Evolutionary conservation across 2,113 vertebrate genomes (phyloP).

Genomic region (Prionailurus viverrinus): DNA sequence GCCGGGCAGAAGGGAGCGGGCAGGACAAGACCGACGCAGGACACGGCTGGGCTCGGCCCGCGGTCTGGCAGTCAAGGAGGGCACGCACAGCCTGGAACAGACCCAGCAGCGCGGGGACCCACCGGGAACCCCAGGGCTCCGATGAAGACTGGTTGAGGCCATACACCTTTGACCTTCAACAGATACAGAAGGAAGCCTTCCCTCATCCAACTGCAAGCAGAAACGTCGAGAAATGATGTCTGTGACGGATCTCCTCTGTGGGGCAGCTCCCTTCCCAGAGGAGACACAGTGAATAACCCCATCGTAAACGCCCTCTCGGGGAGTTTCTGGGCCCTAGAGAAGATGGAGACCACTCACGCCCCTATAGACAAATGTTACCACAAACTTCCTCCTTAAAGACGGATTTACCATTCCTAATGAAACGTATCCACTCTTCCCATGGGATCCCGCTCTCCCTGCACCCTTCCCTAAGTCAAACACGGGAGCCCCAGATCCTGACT

Average conservation of each 20-base stretch:
- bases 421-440: too few relatives aligned
- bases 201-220: accelerated
- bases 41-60: accelerated
- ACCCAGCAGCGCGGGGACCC: accelerated
- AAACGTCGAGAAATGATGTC: not conserved
- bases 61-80: not conserved
- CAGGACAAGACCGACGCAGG: not conserved
- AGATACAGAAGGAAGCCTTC: not conserved
- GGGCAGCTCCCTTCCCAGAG: not conserved
- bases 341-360: accelerated
- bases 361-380: accelerated
- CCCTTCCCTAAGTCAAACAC: not conserved
- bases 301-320: too few relatives aligned
- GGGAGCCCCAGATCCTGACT: too few relatives aligned
- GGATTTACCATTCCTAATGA: not conserved
- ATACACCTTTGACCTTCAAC: not conserved
- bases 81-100: not conserved
- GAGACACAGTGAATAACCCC: accelerated
- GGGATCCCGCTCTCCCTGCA: not conserved
- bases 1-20: not conserved
- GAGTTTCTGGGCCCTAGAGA: not conserved
- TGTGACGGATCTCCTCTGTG: accelerated
- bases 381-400: not conserved
- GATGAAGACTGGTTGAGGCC: not conserved
- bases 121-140: accelerated